These are phyloP conservation scores for Cataglyphis livida DNA, from an alignment of 2,888 invertebrate species.

Conservation along the genomic window DNA sequence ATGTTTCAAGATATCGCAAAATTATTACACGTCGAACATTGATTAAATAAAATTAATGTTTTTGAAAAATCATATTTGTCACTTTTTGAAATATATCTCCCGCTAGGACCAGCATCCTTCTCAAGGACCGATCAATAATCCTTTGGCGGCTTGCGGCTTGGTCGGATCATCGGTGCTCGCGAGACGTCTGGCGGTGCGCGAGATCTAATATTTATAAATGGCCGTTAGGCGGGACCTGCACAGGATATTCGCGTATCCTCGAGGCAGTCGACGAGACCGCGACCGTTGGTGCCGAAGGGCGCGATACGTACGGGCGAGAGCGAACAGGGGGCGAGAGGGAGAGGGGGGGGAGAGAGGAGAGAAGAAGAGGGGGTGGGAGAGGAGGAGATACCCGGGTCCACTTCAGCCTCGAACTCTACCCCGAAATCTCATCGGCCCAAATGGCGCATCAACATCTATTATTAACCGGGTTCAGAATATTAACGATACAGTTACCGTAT, in stretches of 20 bases:
- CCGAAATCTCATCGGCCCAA: slow-evolving; percentile 85
- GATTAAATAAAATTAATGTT: background rate
- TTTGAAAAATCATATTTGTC: background rate
- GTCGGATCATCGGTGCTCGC: slow-evolving; percentile 31
- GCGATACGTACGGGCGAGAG: slow-evolving; percentile 46
- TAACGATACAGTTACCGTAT: slow-evolving; percentile 85
- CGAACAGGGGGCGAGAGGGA: background rate
- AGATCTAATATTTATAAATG: slow-evolving; percentile 83
- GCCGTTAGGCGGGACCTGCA: slow-evolving; percentile 73
- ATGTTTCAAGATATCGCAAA: background rate
- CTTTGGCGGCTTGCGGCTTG: background rate
- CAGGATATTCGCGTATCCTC: slow-evolving; percentile 74
- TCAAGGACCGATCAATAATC: background rate
- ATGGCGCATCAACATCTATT: slow-evolving; percentile 85
- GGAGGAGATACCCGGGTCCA: slow-evolving; percentile 72
- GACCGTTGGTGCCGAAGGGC: slow-evolving; percentile 64
- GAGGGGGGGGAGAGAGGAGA: slow-evolving; percentile 13
- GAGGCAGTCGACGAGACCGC: slow-evolving; percentile 64
- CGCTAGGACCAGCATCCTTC: background rate
- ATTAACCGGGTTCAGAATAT: slow-evolving; percentile 85
- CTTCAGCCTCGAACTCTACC: slow-evolving; percentile 82
- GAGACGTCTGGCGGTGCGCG: slow-evolving; percentile 23
- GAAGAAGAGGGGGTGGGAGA: background rate
- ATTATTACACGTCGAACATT: background rate
- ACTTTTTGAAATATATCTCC: background rate